phyloP scores from a whole-genome alignment of 2,113 vertebrate species.

The Dicrurus megarhynchus region DNA sequence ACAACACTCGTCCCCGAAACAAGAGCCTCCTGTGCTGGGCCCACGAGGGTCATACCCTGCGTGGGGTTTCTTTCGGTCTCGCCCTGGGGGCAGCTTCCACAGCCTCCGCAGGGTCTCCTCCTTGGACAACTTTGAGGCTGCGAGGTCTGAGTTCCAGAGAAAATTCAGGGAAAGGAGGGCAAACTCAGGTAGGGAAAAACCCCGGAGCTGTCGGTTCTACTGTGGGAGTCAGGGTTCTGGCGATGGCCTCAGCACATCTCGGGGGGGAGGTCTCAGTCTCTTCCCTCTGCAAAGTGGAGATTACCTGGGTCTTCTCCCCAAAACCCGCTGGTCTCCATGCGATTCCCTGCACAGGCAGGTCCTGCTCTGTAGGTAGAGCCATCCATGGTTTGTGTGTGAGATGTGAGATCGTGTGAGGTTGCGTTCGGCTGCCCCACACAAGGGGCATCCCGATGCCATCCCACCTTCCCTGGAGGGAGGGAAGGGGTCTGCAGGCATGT shows the following conservation, averaged over 20 bases:
- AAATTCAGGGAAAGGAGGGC: slow-evolving; percentile 72
- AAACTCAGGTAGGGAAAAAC: slow-evolving; percentile 75
- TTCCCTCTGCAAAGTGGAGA: neutral
- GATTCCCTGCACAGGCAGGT: neutral
- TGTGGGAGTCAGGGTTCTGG: neutral
- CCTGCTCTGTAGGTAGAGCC: neutral
- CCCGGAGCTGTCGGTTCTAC: slow-evolving; percentile 21
- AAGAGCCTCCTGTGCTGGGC: slow-evolving; percentile 70
- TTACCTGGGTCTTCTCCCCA: neutral
- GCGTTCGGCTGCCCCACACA: rapidly evolving
- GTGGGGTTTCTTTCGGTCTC: slow-evolving; percentile 66
- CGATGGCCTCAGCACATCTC: rapidly evolving
- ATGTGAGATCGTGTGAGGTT: neutral
- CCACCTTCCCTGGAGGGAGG: neutral
- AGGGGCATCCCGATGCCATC: neutral
- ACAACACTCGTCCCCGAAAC: slow-evolving; percentile 49
- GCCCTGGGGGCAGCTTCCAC: slow-evolving; percentile 62
- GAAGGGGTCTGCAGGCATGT: neutral
- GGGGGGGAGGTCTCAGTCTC: slow-evolving; percentile 27
- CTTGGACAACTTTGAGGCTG: slow-evolving; percentile 82
- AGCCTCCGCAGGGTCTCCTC: slow-evolving; percentile 86
- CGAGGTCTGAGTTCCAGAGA: slow-evolving; percentile 78
- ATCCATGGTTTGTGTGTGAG: neutral
- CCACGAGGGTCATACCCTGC: slow-evolving; percentile 61
- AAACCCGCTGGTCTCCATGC: neutral